Evolutionary conservation across 2,113 vertebrate genomes (phyloP), one percentile per base, ranked within the genome.

Genomic region (Hyperopisus bebe): DNA sequence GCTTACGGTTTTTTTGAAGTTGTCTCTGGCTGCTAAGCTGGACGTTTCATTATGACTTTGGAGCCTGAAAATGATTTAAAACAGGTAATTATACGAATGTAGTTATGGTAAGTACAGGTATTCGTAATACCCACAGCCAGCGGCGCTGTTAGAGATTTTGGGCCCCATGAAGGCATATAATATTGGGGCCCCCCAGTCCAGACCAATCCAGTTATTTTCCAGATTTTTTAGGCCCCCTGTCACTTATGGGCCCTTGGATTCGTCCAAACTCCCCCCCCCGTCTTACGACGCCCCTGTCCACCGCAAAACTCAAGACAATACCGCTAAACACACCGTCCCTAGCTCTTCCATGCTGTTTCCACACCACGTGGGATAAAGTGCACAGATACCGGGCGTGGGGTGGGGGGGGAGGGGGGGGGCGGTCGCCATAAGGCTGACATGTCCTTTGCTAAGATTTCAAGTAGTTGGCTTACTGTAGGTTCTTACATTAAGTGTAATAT

Each of bases 381-480:
- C 55, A 24, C 5, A 58, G 55, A 58, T 24, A 3, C 51, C 15
- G 51, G 15, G 17, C 17, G 17, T 53, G 51, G 19, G 77, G 3
- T 1, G 80, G 80, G 19, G 77, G 3, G 19, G 77, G 3, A n/a
- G n/a, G n/a, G n/a, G n/a, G n/a, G n/a, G 19, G 77, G 3, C 2
- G 80, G 80, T 62, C 58, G 8, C 58, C 21, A n/a, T 62, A 62
- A 21, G 80, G 80, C 19, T 46, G 31, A 24, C 89, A 66, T 89
- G 87, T 91, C 91, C 92, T 92, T 92, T 93, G 90, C 92, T 93
- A 88, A 87, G 83, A 91, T 77, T 83, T 88, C 90, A 92, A 90
- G 86, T 89, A 89, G 51, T 42, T 1, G 19, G 1, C 19, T 55
- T 21, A 80, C 90, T 89, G 90, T 39, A 93, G 66, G 87, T 90